phyloP scores from a whole-genome alignment of 2,113 vertebrate genomes.

The Rutilus rutilus region DNA sequence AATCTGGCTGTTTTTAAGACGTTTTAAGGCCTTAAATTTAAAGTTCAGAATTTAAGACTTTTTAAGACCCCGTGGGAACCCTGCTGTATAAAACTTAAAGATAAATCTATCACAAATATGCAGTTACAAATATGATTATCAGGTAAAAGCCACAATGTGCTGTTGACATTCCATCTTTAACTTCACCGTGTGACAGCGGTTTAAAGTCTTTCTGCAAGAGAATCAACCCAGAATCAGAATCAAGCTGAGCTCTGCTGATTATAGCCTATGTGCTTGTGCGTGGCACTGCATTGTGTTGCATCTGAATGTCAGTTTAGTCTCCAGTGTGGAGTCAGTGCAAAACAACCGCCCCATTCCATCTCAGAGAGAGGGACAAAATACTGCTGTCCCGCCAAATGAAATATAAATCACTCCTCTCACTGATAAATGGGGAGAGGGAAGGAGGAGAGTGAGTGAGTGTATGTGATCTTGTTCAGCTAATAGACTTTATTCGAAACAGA shows the following conservation, averaged over 20 bases:
- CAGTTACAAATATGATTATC: background rate
- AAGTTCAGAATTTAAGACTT: no score
- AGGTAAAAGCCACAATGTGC: background rate
- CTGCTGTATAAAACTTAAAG: background rate
- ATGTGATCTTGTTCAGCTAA: background rate
- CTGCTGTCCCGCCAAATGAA: background rate
- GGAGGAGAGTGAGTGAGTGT: background rate
- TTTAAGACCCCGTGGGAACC: no score
- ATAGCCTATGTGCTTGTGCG: slow-evolving; percentile 5
- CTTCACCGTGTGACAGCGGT: background rate
- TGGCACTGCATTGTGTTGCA: slow-evolving; percentile 8
- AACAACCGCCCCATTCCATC: background rate
- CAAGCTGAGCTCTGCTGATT: slow-evolving; percentile 10
- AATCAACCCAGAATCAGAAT: background rate
- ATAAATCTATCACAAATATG: background rate
- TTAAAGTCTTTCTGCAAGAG: slow-evolving; percentile 19
- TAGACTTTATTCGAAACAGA: background rate
- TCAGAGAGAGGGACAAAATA: background rate
- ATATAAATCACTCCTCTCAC: slow-evolving; percentile 22
- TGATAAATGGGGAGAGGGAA: slow-evolving; percentile 17
- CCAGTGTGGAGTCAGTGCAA: slow-evolving; percentile 9
- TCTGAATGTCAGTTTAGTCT: slow-evolving; percentile 26
- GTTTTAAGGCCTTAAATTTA: no score
- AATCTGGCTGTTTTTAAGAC: no score
- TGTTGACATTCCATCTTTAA: background rate